phyloP scores from a whole-genome alignment of 2,797 vertebrate genomes.

The Enteromius unitaeniatus region DNA sequence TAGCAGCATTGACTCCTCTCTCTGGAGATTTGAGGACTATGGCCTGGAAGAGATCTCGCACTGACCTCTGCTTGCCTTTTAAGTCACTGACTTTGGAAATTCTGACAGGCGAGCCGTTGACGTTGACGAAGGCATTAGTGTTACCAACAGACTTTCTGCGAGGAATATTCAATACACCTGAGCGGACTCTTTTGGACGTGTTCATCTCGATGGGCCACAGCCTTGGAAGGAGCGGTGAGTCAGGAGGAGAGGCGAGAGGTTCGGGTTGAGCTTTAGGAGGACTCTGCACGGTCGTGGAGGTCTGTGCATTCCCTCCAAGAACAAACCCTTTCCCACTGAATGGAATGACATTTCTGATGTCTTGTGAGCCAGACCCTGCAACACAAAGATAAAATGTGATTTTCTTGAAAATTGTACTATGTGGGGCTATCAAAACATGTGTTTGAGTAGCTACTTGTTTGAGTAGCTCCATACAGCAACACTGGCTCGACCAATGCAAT shows the following conservation, averaged over 20 bases:
- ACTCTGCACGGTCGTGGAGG: slow-evolving; percentile 55
- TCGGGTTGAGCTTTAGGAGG: slow-evolving; percentile 23
- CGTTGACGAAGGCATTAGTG: slow-evolving; percentile 75
- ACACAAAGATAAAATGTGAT: background rate
- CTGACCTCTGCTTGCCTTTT: slow-evolving; percentile 68
- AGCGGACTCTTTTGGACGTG: slow-evolving; percentile 9
- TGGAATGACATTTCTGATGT: slow-evolving; percentile 78
- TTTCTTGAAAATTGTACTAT: background rate
- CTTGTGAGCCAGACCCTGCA: slow-evolving; percentile 69
- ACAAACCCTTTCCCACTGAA: slow-evolving; percentile 89
- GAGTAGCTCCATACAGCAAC: background rate
- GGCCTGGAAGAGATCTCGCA: slow-evolving; percentile 69
- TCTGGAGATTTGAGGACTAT: slow-evolving; percentile 52
- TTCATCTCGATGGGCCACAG: slow-evolving; percentile 25
- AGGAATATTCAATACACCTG: slow-evolving; percentile 37
- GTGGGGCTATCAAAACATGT: background rate
- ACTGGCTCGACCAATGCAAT: background rate
- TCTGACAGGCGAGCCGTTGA: slow-evolving; percentile 80
- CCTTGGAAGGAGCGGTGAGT: slow-evolving; percentile 40
- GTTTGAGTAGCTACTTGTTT: background rate
- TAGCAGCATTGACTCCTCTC: slow-evolving; percentile 4
- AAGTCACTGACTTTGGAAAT: slow-evolving; percentile 62
- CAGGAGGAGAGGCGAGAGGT: slow-evolving; percentile 55
- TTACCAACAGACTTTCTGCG: slow-evolving; percentile 76
- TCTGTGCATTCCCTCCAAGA: slow-evolving; percentile 76